These are phyloP conservation scores for Epinephelus awoara DNA, from an alignment of 2,797 vertebrate genomes.

Conservation along the genomic window DNA sequence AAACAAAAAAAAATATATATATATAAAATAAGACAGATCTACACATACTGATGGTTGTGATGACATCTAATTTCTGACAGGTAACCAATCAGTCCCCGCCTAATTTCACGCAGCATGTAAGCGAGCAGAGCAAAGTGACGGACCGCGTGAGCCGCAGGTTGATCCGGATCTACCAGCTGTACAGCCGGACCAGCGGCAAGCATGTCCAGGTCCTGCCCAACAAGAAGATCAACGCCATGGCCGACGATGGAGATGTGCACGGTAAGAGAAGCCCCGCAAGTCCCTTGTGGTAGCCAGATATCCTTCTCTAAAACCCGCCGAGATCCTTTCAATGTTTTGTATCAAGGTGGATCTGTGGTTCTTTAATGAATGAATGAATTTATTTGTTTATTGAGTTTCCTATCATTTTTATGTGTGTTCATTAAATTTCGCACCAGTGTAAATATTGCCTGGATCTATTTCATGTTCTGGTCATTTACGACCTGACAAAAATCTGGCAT, in stretches of 20 bases:
- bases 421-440: background rate
- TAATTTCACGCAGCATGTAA: conserved; percentile 99
- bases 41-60: conserved; percentile 79
- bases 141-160: conserved; percentile 98
- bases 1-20: too few species aligned
- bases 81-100: conserved; percentile 99
- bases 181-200: conserved; percentile 99
- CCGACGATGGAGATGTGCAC: conserved; percentile 96
- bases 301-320: background rate
- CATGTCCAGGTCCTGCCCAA: conserved; percentile 98
- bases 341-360: background rate
- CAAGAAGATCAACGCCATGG: conserved; percentile 99
- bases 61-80: conserved; percentile 97
- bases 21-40: conserved; percentile 26
- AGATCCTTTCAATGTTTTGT: background rate
- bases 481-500: background rate
- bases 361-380: background rate
- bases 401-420: too few species aligned
- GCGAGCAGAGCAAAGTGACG: conserved; percentile 99
- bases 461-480: background rate
- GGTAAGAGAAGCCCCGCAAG: conserved; percentile 83
- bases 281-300: background rate
- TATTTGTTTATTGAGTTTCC: background rate
- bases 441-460: background rate
- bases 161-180: conserved; percentile 99